Conservation (phyloP, 1,140 invertebrate genomes). For the Ceratina japonica region DNA sequence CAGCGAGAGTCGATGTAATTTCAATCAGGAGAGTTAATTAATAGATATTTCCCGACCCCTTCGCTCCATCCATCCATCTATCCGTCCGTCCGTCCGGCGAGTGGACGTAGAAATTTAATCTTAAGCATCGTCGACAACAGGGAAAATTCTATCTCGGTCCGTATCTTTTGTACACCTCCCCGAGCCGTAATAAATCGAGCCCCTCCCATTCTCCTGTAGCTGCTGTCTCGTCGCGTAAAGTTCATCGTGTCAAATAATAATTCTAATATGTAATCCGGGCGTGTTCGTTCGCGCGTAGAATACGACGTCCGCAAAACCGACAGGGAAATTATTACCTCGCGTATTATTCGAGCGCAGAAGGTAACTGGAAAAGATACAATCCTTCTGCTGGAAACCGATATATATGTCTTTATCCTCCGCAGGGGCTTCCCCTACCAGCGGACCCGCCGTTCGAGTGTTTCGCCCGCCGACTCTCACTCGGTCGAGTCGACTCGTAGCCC, state of each 20-base stretch:
- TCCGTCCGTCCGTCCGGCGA: too few species aligned
- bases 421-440: slow-evolving; percentile 48
- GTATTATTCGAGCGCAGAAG: slow-evolving; percentile 2
- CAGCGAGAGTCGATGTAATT: too few species aligned
- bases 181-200: not conserved
- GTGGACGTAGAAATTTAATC: not conserved
- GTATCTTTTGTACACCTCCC: not conserved
- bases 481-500: not conserved
- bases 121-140: not conserved
- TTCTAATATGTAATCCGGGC: slow-evolving; percentile 8
- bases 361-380: slow-evolving; percentile 13
- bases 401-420: slow-evolving; percentile 53
- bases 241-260: slow-evolving; percentile 14
- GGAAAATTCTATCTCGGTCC: not conserved
- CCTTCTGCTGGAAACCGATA: slow-evolving; percentile 30
- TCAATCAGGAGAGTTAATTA: too few species aligned
- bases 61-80: too few species aligned
- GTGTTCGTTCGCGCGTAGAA: not conserved
- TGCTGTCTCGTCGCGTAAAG: not conserved
- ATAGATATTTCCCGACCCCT: too few species aligned
- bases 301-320: not conserved
- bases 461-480: not conserved
- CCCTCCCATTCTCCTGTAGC: not conserved
- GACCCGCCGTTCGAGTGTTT: slow-evolving; percentile 46
- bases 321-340: slow-evolving; percentile 22